Percentiles rank a stretch among this genome's conserved stretches.
These are phyloP conservation scores for Dicerorhinus sumatrensis DNA, from an alignment of 2,113 vertebrate species.

Conservation along the genomic window DNA sequence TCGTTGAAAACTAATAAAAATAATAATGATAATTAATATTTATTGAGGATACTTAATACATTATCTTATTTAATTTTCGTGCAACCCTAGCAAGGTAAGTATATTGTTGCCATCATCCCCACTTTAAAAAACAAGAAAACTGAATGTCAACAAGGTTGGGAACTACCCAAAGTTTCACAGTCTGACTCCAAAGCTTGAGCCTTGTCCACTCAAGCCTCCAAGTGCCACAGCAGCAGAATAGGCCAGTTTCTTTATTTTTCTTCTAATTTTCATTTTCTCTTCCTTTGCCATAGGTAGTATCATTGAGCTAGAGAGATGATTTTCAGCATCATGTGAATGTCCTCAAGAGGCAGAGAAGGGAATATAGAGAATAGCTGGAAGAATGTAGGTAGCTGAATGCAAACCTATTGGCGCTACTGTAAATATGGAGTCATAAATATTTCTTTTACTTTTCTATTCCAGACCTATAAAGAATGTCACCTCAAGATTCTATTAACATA, in stretches of 20 bases:
- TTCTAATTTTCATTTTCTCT: neutral
- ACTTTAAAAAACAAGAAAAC: neutral
- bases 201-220: neutral
- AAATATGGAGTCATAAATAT: neutral
- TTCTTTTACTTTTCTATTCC: neutral
- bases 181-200: neutral
- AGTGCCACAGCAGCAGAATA: neutral
- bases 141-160: neutral
- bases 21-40: neutral
- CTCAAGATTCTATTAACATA: neutral
- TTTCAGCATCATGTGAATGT: neutral
- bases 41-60: neutral
- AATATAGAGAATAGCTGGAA: neutral
- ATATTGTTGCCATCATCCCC: neutral
- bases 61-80: neutral
- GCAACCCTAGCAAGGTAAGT: neutral
- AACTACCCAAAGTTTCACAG: neutral
- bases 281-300: neutral
- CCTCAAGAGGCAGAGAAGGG: neutral
- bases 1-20: neutral
- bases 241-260: neutral
- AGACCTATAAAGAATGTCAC: neutral
- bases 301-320: neutral
- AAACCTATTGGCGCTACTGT: neutral
- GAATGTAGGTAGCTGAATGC: neutral